These are phyloP conservation scores for Botia kubotai DNA, from an alignment of 2,797 vertebrate genomes.

Conservation along the genomic window DNA sequence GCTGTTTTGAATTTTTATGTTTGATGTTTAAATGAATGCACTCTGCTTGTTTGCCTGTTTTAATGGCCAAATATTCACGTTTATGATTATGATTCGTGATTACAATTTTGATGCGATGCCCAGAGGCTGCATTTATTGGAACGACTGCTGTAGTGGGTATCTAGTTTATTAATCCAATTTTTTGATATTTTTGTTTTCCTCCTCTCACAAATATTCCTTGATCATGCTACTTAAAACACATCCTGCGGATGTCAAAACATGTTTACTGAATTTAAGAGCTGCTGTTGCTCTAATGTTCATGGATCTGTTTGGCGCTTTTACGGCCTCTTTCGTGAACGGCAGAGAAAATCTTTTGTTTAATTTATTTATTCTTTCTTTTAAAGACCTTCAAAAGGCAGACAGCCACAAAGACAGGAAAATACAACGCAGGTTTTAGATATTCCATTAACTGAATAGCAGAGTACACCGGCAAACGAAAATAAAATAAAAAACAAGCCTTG, in stretches of 20 bases:
- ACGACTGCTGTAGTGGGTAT: conserved; percentile 8
- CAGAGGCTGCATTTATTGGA: conserved; percentile 11
- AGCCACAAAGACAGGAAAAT: neutral
- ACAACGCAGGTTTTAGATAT: neutral
- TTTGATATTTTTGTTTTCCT: conserved; percentile 15
- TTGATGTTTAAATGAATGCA: conserved; percentile 6
- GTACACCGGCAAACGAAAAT: neutral
- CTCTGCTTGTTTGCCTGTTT: conserved; percentile 25
- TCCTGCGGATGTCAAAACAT: conserved; percentile 34
- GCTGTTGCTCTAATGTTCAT: conserved; percentile 12
- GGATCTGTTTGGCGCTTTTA: neutral
- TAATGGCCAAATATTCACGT: neutral
- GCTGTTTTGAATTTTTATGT: neutral
- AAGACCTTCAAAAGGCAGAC: conserved; percentile 22
- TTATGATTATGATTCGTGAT: conserved; percentile 2
- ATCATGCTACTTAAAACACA: neutral
- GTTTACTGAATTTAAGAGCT: conserved; percentile 5
- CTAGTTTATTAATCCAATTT: conserved; percentile 2
- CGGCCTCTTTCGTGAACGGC: neutral
- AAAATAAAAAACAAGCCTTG: conserved; percentile 4
- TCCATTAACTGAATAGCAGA: conserved; percentile 35
- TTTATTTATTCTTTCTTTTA: conserved; percentile 18
- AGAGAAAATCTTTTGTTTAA: conserved; percentile 29
- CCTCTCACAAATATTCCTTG: conserved; percentile 19
- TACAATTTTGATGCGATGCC: neutral